Evolutionary conservation across 2,888 invertebrate genomes (phyloP).

Genomic region (Eupeodes latifasciatus): DNA sequence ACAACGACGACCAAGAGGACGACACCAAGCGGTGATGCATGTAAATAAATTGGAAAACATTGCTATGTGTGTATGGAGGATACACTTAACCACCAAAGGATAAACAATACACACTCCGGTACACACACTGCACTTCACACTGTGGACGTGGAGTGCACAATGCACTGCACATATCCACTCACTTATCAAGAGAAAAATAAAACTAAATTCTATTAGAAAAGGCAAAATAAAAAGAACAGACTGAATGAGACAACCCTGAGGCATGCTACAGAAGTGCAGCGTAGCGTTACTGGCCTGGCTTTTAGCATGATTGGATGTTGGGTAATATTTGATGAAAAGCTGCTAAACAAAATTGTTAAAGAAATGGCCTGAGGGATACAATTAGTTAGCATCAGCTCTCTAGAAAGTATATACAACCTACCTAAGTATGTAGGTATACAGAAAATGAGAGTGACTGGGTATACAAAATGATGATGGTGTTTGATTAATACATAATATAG

Average conservation of each 20-base stretch:
- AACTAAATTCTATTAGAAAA: constrained; percentile 71
- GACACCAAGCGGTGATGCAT: constrained; percentile 70
- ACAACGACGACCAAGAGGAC: constrained; percentile 16
- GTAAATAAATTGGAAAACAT: constrained; percentile 72
- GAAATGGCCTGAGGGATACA: background rate
- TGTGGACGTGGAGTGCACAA: no score
- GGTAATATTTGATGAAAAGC: constrained; percentile 63
- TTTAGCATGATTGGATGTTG: constrained; percentile 70
- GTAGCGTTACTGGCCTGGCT: constrained; percentile 43
- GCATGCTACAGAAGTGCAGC: background rate
- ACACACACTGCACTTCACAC: no score
- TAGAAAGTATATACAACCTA: background rate
- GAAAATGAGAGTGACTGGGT: background rate
- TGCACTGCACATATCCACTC: background rate
- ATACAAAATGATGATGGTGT: constrained; percentile 21
- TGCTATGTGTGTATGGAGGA: constrained; percentile 53
- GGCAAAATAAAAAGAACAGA: constrained; percentile 59
- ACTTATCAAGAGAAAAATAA: constrained; percentile 27
- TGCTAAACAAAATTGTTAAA: constrained; percentile 9
- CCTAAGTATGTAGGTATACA: background rate
- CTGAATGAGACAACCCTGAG: constrained; percentile 38
- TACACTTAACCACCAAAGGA: constrained; percentile 36
- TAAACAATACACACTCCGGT: background rate
- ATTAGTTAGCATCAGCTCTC: background rate
- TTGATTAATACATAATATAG: constrained; percentile 36